Percentiles rank a stretch among this genome's conserved stretches.
Conservation (phyloP, 2,797 vertebrate species). For the Cottoperca gobio region DNA sequence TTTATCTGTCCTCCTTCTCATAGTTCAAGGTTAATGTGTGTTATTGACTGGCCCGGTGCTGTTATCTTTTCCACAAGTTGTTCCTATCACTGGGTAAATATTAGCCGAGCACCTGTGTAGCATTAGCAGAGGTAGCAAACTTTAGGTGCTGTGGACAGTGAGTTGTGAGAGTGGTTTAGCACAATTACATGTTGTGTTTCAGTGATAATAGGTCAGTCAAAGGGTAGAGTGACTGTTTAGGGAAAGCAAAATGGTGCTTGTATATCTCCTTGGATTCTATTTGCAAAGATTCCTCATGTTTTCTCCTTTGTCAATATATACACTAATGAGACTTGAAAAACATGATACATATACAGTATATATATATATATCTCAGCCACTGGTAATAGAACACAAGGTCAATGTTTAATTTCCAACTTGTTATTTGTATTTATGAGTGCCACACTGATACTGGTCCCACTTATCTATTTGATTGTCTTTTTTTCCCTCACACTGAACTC, state of each 20-base stretch:
- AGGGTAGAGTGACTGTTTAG: constrained; percentile 2
- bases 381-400: background rate
- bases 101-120: constrained; percentile 55
- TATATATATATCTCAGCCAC: background rate
- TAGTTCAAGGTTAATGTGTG: constrained; percentile 60
- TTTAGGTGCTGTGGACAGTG: background rate
- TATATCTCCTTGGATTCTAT: background rate
- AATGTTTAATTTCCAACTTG: background rate
- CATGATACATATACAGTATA: too few relatives aligned
- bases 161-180: background rate
- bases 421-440: background rate
- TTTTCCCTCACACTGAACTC: constrained; percentile 2
- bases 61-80: constrained; percentile 57
- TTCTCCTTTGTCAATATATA: background rate
- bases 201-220: constrained; percentile 25
- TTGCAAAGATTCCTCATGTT: background rate
- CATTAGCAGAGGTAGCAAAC: constrained; percentile 22
- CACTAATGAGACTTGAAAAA: background rate
- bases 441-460: background rate
- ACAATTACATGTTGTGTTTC: background rate
- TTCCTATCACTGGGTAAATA: constrained; percentile 68
- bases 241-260: background rate
- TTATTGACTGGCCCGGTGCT: constrained; percentile 30
- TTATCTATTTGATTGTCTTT: constrained; percentile 9
- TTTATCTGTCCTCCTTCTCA: constrained; percentile 11